phyloP scores from a whole-genome alignment of 2,113 vertebrate genomes.

The Nerophis lumbriciformis region DNA sequence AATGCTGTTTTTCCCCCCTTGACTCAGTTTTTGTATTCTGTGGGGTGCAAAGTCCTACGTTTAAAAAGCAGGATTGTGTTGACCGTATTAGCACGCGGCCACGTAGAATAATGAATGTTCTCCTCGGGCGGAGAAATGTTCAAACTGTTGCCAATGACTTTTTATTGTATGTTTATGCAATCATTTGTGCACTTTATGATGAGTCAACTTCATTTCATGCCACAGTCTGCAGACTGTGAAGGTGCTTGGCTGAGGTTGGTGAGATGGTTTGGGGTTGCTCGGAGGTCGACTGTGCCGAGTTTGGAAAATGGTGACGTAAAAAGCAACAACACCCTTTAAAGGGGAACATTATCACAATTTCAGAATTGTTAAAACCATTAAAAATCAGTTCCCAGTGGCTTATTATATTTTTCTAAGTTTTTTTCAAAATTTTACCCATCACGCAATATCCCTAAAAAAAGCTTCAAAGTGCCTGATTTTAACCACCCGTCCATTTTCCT shows the following conservation, averaged over 20 bases:
- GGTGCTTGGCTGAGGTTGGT: constrained; percentile 19
- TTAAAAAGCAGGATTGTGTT: constrained; percentile 5
- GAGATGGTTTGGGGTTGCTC: constrained; percentile 24
- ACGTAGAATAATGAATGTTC: constrained; percentile 13
- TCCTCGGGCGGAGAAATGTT: background rate
- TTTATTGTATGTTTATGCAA: too few relatives aligned
- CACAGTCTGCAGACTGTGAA: constrained; percentile 20
- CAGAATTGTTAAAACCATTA: too few relatives aligned
- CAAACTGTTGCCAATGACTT: background rate
- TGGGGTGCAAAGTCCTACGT: constrained; percentile 6
- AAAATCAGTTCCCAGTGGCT: too few relatives aligned
- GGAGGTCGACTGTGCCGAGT: constrained; percentile 35
- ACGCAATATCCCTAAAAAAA: too few relatives aligned
- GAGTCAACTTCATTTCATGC: constrained; percentile 15
- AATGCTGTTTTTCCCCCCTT: constrained; percentile 18
- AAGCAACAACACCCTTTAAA: background rate
- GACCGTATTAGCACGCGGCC: constrained; percentile 2
- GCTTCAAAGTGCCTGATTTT: too few relatives aligned
- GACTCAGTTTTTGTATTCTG: constrained; percentile 23
- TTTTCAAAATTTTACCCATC: too few relatives aligned
- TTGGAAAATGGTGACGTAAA: background rate
- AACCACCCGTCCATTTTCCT: too few relatives aligned
- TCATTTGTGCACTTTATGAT: constrained; percentile 5
- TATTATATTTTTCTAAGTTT: too few relatives aligned
- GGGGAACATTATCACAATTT: too few relatives aligned